phyloP scores from a whole-genome alignment of 2,797 vertebrate species.

The Varecia variegata region DNA sequence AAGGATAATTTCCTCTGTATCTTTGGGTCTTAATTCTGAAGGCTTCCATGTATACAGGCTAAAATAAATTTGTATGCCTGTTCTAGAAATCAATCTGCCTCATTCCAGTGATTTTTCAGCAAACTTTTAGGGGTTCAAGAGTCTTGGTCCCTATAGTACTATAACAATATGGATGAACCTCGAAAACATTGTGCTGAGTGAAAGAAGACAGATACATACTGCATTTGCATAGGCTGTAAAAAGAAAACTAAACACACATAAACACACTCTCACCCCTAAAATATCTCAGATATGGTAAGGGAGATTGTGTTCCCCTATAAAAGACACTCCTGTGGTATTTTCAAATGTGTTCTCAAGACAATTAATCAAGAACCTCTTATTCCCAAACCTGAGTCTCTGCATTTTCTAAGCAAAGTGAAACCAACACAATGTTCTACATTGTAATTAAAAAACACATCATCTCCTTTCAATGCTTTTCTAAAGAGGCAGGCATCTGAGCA shows the following conservation, averaged over 20 bases:
- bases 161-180: not conserved
- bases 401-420: slow-evolving; percentile 47
- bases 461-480: not conserved
- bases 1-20: no score
- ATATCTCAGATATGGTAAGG: not conserved
- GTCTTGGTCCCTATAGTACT: no score
- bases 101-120: no score
- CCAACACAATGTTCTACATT: not conserved
- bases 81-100: no score
- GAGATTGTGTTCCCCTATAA: not conserved
- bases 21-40: no score
- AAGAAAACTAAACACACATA: not conserved
- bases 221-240: not conserved
- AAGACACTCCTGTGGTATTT: not conserved
- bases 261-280: not conserved
- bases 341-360: not conserved
- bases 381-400: not conserved
- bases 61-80: no score
- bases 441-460: not conserved
- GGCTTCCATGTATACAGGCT: no score
- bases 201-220: not conserved
- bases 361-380: not conserved
- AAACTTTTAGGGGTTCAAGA: no score
- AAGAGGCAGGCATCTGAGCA: not conserved
- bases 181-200: not conserved